Percentiles rank a stretch among this genome's conserved stretches.
Evolutionary conservation across 2,113 vertebrate genomes (phyloP).

Genomic region (Lasiurus cinereus): DNA sequence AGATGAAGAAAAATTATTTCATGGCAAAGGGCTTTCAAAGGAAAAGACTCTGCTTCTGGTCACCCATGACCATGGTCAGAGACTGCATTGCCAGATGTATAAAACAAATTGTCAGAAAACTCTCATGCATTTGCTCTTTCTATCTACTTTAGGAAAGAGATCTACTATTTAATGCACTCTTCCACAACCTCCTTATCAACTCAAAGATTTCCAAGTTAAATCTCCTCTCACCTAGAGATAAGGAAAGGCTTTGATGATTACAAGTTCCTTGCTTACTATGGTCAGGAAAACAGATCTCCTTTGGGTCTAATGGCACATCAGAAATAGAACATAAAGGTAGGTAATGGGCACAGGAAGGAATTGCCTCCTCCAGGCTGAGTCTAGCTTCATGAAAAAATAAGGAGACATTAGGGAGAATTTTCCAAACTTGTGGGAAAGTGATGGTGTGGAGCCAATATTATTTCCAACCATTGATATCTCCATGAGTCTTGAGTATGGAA

Average conservation of each 20-base stretch:
- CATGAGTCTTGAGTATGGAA: not conserved
- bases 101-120: not conserved
- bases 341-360: not conserved
- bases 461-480: not conserved
- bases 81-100: not conserved
- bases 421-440: not conserved
- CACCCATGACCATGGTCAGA: not conserved
- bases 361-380: not conserved
- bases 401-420: not conserved
- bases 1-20: not conserved
- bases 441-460: not conserved
- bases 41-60: not conserved
- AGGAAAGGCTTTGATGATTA: not conserved
- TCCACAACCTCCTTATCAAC: not conserved
- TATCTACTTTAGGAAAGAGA: not conserved
- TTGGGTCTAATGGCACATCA: not conserved
- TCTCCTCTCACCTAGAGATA: conserved; percentile 32
- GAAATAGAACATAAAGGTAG: not conserved
- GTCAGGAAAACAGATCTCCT: not conserved
- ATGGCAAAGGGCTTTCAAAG: not conserved
- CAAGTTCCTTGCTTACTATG: not conserved
- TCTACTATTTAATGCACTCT: not conserved
- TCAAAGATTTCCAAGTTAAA: not conserved
- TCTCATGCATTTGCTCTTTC: not conserved
- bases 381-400: not conserved